A percentile compares a stretch with the other conserved stretches of the same genome.
Conservation (phyloP, 2,888 invertebrate genomes). For the Exocentrus adspersus region DNA sequence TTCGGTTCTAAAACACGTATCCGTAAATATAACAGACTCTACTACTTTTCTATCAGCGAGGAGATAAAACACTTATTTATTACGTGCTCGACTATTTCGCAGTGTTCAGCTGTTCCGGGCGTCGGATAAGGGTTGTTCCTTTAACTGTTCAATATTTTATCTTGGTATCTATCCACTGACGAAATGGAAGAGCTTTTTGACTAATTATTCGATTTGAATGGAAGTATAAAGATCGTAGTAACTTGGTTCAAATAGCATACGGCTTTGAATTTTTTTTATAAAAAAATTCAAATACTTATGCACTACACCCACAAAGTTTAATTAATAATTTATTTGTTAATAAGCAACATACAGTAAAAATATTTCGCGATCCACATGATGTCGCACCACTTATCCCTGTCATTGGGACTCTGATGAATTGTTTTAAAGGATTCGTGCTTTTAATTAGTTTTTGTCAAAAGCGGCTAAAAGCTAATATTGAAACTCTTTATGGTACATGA, state of each 20-base stretch:
- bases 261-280: too few relatives aligned
- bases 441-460: slow-evolving; percentile 1
- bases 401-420: background rate
- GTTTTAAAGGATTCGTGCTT: slow-evolving; percentile 3
- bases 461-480: slow-evolving; percentile 3
- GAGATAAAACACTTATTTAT: slow-evolving; percentile 44
- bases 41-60: slow-evolving; percentile 39
- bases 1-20: slow-evolving; percentile 38
- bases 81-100: slow-evolving; percentile 40
- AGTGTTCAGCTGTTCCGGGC: slow-evolving; percentile 22
- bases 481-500: background rate
- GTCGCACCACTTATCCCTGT: background rate
- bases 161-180: background rate
- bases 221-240: too few relatives aligned
- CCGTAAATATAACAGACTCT: slow-evolving; percentile 35
- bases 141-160: slow-evolving; percentile 26
- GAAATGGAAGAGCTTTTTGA: background rate
- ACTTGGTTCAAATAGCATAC: too few relatives aligned
- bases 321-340: too few relatives aligned
- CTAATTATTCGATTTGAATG: too few relatives aligned
- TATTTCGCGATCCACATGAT: too few relatives aligned
- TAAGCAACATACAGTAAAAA: too few relatives aligned
- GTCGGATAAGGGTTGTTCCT: slow-evolving; percentile 32
- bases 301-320: too few relatives aligned
- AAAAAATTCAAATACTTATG: too few relatives aligned